A percentile compares a stretch with the other conserved stretches of the same genome.
These are phyloP conservation scores for Pedetes capensis DNA, from an alignment of 2,113 vertebrate species.

Conservation along the genomic window DNA sequence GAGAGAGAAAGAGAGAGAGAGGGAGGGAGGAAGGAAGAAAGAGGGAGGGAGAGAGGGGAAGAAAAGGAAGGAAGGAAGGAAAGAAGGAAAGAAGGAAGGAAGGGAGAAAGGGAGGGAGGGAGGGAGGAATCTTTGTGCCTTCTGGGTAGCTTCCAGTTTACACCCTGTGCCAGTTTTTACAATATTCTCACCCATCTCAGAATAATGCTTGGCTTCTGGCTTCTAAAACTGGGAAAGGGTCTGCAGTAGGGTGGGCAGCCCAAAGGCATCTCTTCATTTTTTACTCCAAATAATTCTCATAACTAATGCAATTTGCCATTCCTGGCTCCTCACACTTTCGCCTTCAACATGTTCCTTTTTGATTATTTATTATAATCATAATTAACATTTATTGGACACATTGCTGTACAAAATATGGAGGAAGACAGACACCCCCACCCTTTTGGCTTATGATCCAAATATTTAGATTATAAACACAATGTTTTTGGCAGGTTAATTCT, in stretches of 20 bases:
- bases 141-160: neutral
- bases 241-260: neutral
- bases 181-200: neutral
- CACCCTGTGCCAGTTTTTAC: neutral
- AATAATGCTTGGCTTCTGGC: neutral
- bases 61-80: too few species aligned
- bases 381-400: constrained; percentile 67
- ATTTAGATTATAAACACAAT: constrained; percentile 75
- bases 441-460: constrained; percentile 67
- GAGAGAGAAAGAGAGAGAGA: too few species aligned
- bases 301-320: neutral
- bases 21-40: neutral
- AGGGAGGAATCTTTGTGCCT: neutral
- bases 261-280: neutral
- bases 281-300: constrained; percentile 11
- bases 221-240: neutral
- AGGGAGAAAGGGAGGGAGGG: neutral
- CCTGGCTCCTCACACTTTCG: constrained; percentile 22
- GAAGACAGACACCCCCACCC: constrained; percentile 28
- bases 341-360: constrained; percentile 48
- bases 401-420: constrained; percentile 47
- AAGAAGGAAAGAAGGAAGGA: neutral
- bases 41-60: too few species aligned
- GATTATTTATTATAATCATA: constrained; percentile 59
- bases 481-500: constrained; percentile 64